phyloP scores from a whole-genome alignment of 37 sponge, comb jelly and placozoan genomes.

The Petrosia ficiformis region DNA sequence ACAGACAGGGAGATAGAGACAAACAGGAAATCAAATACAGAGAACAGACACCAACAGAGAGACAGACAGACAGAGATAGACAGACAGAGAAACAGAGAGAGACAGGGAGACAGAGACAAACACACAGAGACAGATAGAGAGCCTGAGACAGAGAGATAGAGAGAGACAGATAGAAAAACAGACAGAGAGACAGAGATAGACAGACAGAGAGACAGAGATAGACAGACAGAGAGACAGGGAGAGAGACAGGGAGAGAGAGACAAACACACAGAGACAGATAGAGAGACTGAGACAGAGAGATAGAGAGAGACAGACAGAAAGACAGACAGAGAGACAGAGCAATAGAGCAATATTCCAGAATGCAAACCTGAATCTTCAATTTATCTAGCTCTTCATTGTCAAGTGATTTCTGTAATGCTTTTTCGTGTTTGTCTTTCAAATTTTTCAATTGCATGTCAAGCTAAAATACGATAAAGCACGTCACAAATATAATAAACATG shows the following conservation, averaged over 20 bases:
- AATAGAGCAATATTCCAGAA: background rate
- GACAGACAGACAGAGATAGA: background rate
- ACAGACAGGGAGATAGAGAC: background rate
- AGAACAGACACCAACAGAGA: too few relatives aligned
- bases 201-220: too few relatives aligned
- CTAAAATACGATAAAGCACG: too few relatives aligned
- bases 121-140: background rate
- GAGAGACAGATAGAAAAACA: background rate
- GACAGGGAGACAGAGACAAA: background rate
- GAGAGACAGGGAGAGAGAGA: too few relatives aligned
- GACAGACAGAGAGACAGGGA: too few relatives aligned
- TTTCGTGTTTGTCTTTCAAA: too few relatives aligned
- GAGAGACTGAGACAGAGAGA: constrained; percentile 5
- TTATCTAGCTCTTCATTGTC: background rate
- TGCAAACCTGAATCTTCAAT: too few relatives aligned
- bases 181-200: background rate
- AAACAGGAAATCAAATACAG: too few relatives aligned
- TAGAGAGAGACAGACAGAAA: background rate
- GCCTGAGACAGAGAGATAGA: constrained; percentile 3
- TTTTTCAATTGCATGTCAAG: too few relatives aligned
- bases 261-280: background rate
- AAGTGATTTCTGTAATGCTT: too few relatives aligned
- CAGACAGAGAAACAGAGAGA: background rate
- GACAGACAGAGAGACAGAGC: constrained; percentile 5
- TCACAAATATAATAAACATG: too few relatives aligned